These are phyloP conservation scores for Artibeus lituratus DNA, from an alignment of 2,797 vertebrate genomes.

Conservation along the genomic window DNA sequence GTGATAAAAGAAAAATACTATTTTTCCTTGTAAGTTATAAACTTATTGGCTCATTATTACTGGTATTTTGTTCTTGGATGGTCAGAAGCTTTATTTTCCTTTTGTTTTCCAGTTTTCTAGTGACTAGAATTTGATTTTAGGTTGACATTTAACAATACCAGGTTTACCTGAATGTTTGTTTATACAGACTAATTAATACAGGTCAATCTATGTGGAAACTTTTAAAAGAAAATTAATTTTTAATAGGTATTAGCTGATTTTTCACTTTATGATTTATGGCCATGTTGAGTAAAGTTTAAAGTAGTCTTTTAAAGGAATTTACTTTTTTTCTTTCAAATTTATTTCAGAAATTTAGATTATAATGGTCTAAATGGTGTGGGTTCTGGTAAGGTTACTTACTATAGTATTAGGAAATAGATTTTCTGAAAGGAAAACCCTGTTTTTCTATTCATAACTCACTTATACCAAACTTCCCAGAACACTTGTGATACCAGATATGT, in stretches of 20 bases:
- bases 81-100: constrained; percentile 8
- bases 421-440: neutral
- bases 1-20: neutral
- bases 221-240: constrained; percentile 27
- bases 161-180: neutral
- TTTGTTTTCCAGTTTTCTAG: constrained; percentile 42
- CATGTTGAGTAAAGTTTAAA: constrained; percentile 33
- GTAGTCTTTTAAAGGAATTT: constrained; percentile 7
- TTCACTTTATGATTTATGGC: constrained; percentile 35
- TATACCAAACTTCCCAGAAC: neutral
- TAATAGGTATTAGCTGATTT: neutral
- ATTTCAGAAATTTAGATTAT: constrained; percentile 33
- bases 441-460: neutral
- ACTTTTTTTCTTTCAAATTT: neutral
- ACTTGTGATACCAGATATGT: neutral
- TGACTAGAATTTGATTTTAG: constrained; percentile 14
- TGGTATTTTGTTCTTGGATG: constrained; percentile 17
- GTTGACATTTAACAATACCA: neutral
- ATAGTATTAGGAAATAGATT: neutral
- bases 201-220: constrained; percentile 17
- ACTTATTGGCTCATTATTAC: neutral
- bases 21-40: neutral
- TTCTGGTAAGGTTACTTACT: neutral
- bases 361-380: neutral
- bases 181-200: neutral